These are phyloP conservation scores for Lasioglossum zephyrum DNA, from an alignment of 2,888 invertebrate species.

Conservation along the genomic window DNA sequence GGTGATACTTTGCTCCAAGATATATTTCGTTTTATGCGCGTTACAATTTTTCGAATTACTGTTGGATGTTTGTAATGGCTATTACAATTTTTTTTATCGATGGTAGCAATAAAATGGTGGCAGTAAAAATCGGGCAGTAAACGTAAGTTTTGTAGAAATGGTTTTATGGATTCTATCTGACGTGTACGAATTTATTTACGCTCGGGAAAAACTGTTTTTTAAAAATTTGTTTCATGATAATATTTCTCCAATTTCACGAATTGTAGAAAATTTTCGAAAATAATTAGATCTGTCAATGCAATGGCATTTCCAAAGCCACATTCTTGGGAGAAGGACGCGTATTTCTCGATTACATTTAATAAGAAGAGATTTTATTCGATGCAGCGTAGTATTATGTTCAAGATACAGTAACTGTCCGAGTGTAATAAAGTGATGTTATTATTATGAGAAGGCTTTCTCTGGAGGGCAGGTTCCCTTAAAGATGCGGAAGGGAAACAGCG, in stretches of 20 bases:
- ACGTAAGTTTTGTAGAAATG: not conserved
- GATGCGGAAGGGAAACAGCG: slow-evolving; percentile 4
- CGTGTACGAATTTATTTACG: not conserved
- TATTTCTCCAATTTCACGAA: no score
- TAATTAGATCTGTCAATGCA: no score
- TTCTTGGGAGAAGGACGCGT: not conserved
- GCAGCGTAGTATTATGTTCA: not conserved
- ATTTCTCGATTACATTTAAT: not conserved
- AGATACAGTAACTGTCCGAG: not conserved
- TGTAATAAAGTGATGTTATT: slow-evolving; percentile 7
- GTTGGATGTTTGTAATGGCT: not conserved
- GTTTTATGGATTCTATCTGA: not conserved
- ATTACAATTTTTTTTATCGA: not conserved
- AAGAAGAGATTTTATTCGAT: not conserved
- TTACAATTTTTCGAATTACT: not conserved
- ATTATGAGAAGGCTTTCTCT: not conserved
- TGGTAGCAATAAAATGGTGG: not conserved
- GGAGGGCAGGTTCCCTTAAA: not conserved
- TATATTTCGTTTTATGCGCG: not conserved
- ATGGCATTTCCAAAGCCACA: no score
- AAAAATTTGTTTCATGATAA: no score
- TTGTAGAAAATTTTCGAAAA: no score
- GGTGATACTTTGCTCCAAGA: not conserved
- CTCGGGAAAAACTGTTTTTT: not conserved
- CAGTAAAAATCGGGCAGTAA: not conserved